Percentiles rank a stretch among this genome's conserved stretches.
Conservation (phyloP, 2,888 invertebrate species). For the Cataglyphis rosenhaueri region DNA sequence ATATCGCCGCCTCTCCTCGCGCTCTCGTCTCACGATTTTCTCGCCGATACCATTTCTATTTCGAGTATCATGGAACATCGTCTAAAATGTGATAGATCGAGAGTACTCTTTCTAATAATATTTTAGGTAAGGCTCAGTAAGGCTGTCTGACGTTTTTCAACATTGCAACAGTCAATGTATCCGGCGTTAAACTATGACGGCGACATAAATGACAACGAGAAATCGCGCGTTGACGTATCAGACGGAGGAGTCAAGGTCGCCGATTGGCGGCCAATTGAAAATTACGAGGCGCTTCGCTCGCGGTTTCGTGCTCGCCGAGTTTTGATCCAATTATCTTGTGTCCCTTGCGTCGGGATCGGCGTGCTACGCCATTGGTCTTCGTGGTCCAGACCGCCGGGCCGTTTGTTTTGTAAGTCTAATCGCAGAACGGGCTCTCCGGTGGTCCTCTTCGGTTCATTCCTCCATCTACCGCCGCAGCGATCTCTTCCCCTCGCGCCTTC, state of each 20-base stretch:
- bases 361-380: slow-evolving; percentile 84
- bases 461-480: slow-evolving; percentile 64
- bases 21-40: slow-evolving; percentile 54
- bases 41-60: slow-evolving; percentile 41
- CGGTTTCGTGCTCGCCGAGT: slow-evolving; percentile 67
- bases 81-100: background rate
- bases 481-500: slow-evolving; percentile 48
- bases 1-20: slow-evolving; percentile 56
- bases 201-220: slow-evolving; percentile 42
- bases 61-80: background rate
- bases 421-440: slow-evolving; percentile 84
- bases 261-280: slow-evolving; percentile 77
- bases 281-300: slow-evolving; percentile 71
- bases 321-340: slow-evolving; percentile 85
- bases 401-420: slow-evolving; percentile 86
- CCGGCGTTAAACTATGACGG: background rate
- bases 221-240: slow-evolving; percentile 52
- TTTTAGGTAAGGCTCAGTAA: background rate
- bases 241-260: slow-evolving; percentile 71
- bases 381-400: slow-evolving; percentile 81
- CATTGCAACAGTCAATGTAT: background rate
- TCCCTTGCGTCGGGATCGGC: slow-evolving; percentile 84
- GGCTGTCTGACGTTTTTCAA: background rate
- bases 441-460: slow-evolving; percentile 80
- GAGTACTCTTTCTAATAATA: background rate